Evolutionary conservation across 2,113 vertebrate genomes (phyloP).

Genomic region (Percopsis transmontana): DNA sequence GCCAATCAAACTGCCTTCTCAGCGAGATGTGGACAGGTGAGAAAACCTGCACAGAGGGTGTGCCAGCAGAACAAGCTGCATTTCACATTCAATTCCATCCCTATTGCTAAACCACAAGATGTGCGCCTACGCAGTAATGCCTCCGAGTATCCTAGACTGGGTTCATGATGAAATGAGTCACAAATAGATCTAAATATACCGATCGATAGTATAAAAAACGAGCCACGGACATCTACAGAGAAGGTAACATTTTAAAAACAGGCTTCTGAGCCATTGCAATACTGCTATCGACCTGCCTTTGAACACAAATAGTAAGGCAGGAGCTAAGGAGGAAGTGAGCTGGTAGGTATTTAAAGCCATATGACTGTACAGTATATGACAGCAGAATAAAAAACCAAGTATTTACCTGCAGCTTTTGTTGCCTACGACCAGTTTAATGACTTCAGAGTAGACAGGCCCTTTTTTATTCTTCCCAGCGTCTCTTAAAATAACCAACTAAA

Average conservation of each 20-base stretch:
- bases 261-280: conserved; percentile 2
- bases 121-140: conserved; percentile 44
- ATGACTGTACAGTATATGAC: no score
- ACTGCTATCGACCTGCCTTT: conserved; percentile 31
- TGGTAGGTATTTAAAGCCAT: conserved; percentile 67
- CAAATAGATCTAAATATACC: conserved; percentile 2
- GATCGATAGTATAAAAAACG: conserved; percentile 4
- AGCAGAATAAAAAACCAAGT: conserved; percentile 56
- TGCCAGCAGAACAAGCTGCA: conserved; percentile 60
- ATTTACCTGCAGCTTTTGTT: conserved; percentile 74
- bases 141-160: conserved; percentile 62
- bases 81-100: conserved; percentile 71
- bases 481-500: conserved; percentile 67
- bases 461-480: conserved; percentile 44
- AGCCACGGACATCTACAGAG: not conserved
- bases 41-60: conserved; percentile 50
- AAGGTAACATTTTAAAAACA: conserved; percentile 12
- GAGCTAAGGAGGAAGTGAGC: conserved; percentile 39
- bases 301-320: conserved; percentile 27
- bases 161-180: conserved; percentile 66
- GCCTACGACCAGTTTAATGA: conserved; percentile 69
- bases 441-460: conserved; percentile 60
- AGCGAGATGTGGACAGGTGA: conserved; percentile 54
- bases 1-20: conserved; percentile 65
- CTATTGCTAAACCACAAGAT: conserved; percentile 52